phyloP scores from a whole-genome alignment of 2,797 vertebrate species.

The Enteromius treurensis region DNA sequence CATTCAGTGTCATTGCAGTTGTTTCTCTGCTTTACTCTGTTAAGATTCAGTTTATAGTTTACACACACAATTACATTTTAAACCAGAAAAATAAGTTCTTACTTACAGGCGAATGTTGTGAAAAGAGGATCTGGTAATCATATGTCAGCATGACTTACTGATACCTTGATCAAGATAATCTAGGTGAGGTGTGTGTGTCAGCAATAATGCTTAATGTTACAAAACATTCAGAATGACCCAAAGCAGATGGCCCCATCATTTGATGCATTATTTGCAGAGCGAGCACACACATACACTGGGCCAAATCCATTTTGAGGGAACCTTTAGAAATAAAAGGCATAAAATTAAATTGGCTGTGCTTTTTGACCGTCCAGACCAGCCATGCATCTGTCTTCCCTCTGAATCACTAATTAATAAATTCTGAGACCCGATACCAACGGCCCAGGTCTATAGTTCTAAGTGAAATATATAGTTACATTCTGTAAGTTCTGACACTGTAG shows the following conservation, averaged over 20 bases:
- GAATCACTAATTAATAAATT: slow-evolving; percentile 48
- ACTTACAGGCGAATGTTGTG: background rate
- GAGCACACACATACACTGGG: background rate
- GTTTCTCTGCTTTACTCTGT: background rate
- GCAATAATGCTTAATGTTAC: slow-evolving; percentile 24
- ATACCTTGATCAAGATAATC: slow-evolving; percentile 33
- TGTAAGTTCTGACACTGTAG: background rate
- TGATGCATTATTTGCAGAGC: slow-evolving; percentile 13
- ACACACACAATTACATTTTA: background rate
- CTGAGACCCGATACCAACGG: slow-evolving; percentile 4
- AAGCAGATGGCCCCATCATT: slow-evolving; percentile 21
- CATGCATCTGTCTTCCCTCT: slow-evolving; percentile 28
- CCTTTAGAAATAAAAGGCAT: slow-evolving; percentile 26
- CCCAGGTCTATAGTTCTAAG: background rate
- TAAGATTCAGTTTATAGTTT: background rate
- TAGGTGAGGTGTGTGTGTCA: slow-evolving; percentile 5
- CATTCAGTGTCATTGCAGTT: background rate
- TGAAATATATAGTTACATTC: background rate
- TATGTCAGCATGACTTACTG: slow-evolving; percentile 22
- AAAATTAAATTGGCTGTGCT: slow-evolving; percentile 21
- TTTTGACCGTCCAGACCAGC: background rate
- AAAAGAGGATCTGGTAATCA: background rate
- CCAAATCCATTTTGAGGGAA: slow-evolving; percentile 30
- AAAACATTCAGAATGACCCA: slow-evolving; percentile 15
- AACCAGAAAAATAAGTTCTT: background rate